Conservation (phyloP, 1,140 invertebrate species). For the Caenorhabditis tropicalis region DNA sequence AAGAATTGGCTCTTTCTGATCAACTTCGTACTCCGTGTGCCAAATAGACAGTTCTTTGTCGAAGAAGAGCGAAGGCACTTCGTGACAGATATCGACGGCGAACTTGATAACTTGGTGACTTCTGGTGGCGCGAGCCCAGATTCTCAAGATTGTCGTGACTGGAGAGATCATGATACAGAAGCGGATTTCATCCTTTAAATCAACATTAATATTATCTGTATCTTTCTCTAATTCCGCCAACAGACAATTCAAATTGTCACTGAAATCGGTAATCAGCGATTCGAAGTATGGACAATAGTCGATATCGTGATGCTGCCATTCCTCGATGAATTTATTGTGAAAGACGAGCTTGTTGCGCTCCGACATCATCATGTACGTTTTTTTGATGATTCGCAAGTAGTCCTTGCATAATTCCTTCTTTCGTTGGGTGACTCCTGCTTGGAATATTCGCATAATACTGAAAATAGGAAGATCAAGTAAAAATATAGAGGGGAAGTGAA, state of each 20-base stretch:
- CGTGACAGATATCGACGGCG: neutral
- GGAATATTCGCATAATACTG: neutral
- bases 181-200: neutral
- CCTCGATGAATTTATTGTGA: neutral
- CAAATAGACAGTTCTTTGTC: neutral
- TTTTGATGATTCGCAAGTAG: neutral
- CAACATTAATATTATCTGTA: no score
- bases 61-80: neutral
- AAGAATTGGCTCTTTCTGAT: neutral
- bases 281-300: conserved; percentile 10
- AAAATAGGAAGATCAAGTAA: neutral
- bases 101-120: neutral
- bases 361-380: neutral
- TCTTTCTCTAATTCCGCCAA: neutral
- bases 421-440: neutral
- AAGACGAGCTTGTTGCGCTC: neutral
- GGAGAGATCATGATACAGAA: neutral
- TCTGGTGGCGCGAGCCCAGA: neutral
- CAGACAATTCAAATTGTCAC: neutral
- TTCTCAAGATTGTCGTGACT: neutral
- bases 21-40: neutral
- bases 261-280: neutral
- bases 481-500: no score
- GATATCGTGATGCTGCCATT: neutral
- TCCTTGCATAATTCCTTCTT: neutral